These are phyloP conservation scores for Phyllopteryx taeniolatus DNA, from an alignment of 2,113 vertebrate species.

Conservation along the genomic window DNA sequence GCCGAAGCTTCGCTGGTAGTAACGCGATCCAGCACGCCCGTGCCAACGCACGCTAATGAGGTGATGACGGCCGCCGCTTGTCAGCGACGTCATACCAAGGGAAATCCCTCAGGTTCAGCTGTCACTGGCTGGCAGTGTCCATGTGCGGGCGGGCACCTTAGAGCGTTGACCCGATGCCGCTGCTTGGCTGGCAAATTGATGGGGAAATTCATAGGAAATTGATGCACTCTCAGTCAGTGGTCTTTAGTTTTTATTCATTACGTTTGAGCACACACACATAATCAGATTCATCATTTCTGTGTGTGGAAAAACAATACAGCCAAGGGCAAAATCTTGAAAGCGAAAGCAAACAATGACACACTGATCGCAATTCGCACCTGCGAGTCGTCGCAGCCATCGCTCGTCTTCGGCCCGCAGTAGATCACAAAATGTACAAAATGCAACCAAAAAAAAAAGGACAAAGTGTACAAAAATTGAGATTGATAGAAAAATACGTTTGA, in stretches of 20 bases:
- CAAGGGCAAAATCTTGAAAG: slow-evolving; percentile 53
- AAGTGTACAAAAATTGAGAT: slow-evolving; percentile 69
- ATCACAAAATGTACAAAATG: not conserved
- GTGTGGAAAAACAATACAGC: slow-evolving; percentile 14
- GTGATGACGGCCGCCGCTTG: slow-evolving; percentile 17
- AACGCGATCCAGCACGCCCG: slow-evolving; percentile 19
- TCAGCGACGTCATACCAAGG: slow-evolving; percentile 46
- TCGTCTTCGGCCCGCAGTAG: slow-evolving; percentile 12
- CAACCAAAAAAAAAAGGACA: slow-evolving; percentile 29
- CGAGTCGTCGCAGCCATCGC: not conserved
- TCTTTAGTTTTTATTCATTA: slow-evolving; percentile 47
- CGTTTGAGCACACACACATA: slow-evolving; percentile 46
- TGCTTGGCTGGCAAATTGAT: not conserved
- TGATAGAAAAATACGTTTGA: slow-evolving; percentile 62
- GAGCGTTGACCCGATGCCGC: slow-evolving; percentile 38
- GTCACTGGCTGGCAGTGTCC: slow-evolving; percentile 47
- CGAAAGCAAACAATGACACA: slow-evolving; percentile 31
- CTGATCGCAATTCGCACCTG: slow-evolving; percentile 8
- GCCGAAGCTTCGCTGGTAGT: slow-evolving; percentile 50
- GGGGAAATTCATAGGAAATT: not conserved
- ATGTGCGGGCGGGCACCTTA: slow-evolving; percentile 19
- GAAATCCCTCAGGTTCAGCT: slow-evolving; percentile 54
- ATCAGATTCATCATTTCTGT: slow-evolving; percentile 18
- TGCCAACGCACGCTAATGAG: slow-evolving; percentile 31
- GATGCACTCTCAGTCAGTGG: slow-evolving; percentile 2